Conservation (phyloP, 1,140 invertebrate genomes). For the Nomia melanderi region DNA sequence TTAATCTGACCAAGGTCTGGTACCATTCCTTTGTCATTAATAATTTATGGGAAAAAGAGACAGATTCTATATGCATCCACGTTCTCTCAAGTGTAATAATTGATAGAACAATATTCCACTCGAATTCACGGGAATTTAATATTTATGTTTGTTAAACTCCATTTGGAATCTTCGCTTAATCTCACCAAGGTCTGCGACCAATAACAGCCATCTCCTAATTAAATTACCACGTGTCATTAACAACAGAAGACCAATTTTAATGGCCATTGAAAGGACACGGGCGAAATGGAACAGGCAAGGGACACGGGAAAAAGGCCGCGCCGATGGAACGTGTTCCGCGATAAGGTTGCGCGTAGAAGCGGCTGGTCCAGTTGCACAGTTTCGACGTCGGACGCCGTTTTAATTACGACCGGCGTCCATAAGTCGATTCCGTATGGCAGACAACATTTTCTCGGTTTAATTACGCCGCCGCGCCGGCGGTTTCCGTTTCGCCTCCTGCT, state of each 20-base stretch:
- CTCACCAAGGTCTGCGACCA: no score
- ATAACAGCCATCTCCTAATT: neutral
- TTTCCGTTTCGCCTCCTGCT: slow-evolving; percentile 15
- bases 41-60: no score
- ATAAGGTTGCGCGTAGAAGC: no score
- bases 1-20: no score
- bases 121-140: no score
- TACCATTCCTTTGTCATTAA: no score
- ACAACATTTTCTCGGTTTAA: slow-evolving; percentile 38
- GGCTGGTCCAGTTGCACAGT: slow-evolving; percentile 57
- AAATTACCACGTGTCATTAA: neutral
- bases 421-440: slow-evolving; percentile 62
- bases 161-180: no score
- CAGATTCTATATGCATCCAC: no score
- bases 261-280: slow-evolving; percentile 2
- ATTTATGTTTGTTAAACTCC: no score
- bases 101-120: no score
- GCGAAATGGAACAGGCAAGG: neutral
- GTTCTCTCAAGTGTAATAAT: no score
- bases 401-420: slow-evolving; percentile 65
- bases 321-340: slow-evolving; percentile 6
- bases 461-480: neutral
- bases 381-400: slow-evolving; percentile 64
- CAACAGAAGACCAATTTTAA: slow-evolving; percentile 36
- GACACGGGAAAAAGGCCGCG: neutral